Evolutionary conservation across 2,113 vertebrate species (phyloP), one percentile per base, ranked within the genome.

Genomic region (Sphyrna mokarran): DNA sequence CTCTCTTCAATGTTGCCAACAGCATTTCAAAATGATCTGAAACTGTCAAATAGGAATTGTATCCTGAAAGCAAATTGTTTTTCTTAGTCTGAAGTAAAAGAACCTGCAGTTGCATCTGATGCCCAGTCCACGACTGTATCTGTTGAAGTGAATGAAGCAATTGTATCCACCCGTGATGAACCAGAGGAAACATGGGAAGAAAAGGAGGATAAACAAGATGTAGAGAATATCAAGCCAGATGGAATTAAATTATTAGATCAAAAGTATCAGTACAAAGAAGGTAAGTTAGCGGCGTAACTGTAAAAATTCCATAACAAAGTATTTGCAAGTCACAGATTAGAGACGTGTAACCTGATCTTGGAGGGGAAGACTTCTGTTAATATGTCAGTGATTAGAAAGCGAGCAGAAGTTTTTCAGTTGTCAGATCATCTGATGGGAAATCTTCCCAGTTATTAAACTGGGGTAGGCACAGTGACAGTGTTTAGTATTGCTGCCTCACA

Each of bases 191-290:
- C 98, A 0, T 99, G 99, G 99, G 99, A 99, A 95, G 98, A 99
- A 85, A 99, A 99, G 96, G 99, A 99, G 96, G 99, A 99, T 96
- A 99, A 99, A 96, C 96, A 98, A 86, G 98, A 99, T 66, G 98
- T 98, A 0, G 99, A 99, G 97, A 99, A 99, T 96, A 97, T 98
- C 96, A 97, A 99, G 96, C 97, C 98, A 0, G 97, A 97, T 76
- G 7, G 96, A 95, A 37, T 96, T 0, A 90, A 96, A 1, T 40
- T 97, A 3, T 97, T 97, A 0, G 98, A 98, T 94, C 99, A 98
- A 97, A 99, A 99, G 96, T 99, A 99, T 93, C 98, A 98, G 96
- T 99, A 99, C 96, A 99, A 99, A 97, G 98, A 98, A 97, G 99
- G 99, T 99, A 97, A 96, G 98, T 96, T 68, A 33, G 54, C 11